Evolutionary conservation across 2,797 vertebrate species (phyloP), one percentile per base, ranked within the genome.

Genomic region (Platalea minor): DNA sequence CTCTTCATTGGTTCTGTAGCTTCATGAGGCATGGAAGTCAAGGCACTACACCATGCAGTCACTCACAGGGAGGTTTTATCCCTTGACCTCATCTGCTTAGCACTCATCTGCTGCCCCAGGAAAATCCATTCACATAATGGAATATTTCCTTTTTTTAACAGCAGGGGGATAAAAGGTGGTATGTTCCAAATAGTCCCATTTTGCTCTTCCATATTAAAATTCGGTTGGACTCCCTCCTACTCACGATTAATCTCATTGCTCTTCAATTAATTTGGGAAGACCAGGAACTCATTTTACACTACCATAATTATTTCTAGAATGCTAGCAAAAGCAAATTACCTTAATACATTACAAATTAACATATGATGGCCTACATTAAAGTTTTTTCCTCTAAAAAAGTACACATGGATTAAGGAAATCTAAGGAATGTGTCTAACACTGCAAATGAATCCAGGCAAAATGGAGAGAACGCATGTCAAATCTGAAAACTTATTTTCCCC

Each of bases 221-320:
- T 89, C 77, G 46, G 28, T 35, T 57, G 39, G 68, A 45, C 21
- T 46, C 24, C 37, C 26, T 88, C 53, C 48, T 77, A 53, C 59
- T 89, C 51, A 20, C 64, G 78, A 95, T 77, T 93, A 87, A 93
- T 92, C 31, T 90, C 80, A 83, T 80, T 89, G 93, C 84, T 91
- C 25, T 92, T 64, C 81, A 88, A 79, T 80, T 87, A 91, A 89
- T 95, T 77, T 92, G 35, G 10, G 68, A 94, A 88, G 79, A 81
- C 59, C 83, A 90, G 80, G 16, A 95, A 80, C 46, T 72, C 53
- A 68, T 95, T 96, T 89, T 88, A 53, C 15, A 85, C 37, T 46
- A 41, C 50, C 7, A 2, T 77, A 89, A 95, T 92, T 89, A 92
- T 80, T 94, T 89, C 72, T 83, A 29, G 43, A 93, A 87, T 53